These are phyloP conservation scores for Gavia stellata DNA, from an alignment of 2,113 vertebrate genomes.

Conservation along the genomic window DNA sequence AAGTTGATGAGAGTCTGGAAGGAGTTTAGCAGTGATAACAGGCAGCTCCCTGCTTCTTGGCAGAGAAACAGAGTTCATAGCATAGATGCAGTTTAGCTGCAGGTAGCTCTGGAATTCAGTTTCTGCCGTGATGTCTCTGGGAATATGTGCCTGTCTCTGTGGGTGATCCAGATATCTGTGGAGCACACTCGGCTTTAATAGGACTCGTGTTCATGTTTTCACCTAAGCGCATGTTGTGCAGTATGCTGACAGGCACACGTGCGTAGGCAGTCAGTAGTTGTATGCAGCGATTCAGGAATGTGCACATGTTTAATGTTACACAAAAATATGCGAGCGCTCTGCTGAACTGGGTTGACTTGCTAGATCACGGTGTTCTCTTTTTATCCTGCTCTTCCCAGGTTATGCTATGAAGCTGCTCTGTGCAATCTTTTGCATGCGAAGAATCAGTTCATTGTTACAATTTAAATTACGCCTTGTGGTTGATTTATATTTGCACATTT, in stretches of 20 bases:
- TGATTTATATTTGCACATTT: background rate
- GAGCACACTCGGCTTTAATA: fast-evolving
- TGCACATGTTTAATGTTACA: fast-evolving
- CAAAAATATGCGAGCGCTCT: background rate
- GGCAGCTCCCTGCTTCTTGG: background rate
- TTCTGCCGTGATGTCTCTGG: background rate
- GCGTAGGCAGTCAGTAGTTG: fast-evolving
- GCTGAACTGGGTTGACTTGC: background rate
- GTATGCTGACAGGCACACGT: fast-evolving
- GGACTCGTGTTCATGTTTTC: fast-evolving
- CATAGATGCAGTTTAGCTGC: background rate
- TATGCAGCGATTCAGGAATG: background rate
- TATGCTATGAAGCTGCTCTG: background rate
- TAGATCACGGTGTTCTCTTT: fast-evolving
- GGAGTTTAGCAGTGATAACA: background rate
- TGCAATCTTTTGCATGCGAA: background rate
- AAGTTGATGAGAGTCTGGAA: background rate
- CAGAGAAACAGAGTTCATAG: background rate
- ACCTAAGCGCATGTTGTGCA: fast-evolving
- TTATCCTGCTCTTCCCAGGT: background rate
- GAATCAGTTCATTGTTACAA: fast-evolving
- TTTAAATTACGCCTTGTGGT: background rate
- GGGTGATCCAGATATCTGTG: fast-evolving
- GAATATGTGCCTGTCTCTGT: background rate
- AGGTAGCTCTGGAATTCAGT: background rate